Percentiles rank a stretch among this genome's conserved stretches.
Conservation (phyloP, 2,113 vertebrate genomes). For the Genyomyrus donnyi region DNA sequence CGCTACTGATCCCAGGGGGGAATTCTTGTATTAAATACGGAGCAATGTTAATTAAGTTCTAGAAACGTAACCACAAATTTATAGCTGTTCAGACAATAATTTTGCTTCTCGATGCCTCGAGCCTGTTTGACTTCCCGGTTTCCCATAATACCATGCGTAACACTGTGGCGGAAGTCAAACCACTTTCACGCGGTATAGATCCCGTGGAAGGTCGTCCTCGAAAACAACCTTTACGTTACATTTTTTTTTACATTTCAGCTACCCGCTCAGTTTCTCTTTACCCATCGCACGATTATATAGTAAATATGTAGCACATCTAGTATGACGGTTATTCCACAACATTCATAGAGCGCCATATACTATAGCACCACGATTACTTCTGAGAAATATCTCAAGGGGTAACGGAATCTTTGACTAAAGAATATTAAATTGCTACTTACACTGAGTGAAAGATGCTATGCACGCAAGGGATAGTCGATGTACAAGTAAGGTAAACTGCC, state of each 20-base stretch:
- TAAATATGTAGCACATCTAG: not conserved
- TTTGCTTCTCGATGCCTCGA: not conserved
- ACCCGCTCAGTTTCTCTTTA: not conserved
- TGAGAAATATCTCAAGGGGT: not conserved
- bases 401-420: not conserved
- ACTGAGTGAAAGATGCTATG: slow-evolving; percentile 1
- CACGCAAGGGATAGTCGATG: not conserved
- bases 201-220: not conserved
- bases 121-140: not conserved
- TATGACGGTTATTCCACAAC: not conserved
- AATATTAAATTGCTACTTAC: slow-evolving; percentile 8
- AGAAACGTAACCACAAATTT: not conserved
- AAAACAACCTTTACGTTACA: not conserved
- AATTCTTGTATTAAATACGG: not conserved
- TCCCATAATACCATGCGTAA: slow-evolving; percentile 9
- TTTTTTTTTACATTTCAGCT: not conserved
- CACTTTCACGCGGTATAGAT: not conserved
- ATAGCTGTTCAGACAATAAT: not conserved
- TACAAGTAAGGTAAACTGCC: not conserved
- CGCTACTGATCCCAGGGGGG: not conserved
- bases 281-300: not conserved
- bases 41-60: not conserved
- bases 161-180: not conserved
- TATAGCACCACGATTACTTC: not conserved
- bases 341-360: not conserved